phyloP scores from a whole-genome alignment of 2,888 invertebrate genomes.

The Drosophila neonasuta region DNA sequence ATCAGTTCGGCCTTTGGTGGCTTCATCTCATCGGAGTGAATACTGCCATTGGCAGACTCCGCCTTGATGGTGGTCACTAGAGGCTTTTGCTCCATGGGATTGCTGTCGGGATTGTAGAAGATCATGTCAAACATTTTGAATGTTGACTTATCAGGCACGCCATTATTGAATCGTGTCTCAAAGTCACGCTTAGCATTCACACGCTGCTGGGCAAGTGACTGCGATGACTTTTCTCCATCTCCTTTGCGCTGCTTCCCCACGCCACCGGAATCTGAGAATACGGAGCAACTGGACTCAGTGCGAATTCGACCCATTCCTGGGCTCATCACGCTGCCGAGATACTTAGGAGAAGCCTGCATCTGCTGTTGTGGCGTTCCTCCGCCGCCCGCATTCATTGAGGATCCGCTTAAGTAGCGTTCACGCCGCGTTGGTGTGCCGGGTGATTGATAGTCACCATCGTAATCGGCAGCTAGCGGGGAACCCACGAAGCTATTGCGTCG shows the following conservation, averaged over 20 bases:
- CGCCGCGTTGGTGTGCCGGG: constrained; percentile 66
- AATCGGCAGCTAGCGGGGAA: constrained; percentile 64
- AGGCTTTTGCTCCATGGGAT: constrained; percentile 86
- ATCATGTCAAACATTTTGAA: constrained; percentile 96
- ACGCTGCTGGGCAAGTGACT: constrained; percentile 83
- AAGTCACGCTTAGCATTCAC: constrained; percentile 76
- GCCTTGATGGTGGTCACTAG: constrained; percentile 56
- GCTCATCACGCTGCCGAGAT: constrained; percentile 65
- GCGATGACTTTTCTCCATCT: constrained; percentile 83
- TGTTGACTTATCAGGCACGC: constrained; percentile 85
- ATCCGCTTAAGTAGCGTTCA: constrained; percentile 76
- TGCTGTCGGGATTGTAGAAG: constrained; percentile 92
- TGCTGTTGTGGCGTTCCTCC: constrained; percentile 45
- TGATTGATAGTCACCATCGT: constrained; percentile 59
- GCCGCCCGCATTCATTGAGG: constrained; percentile 43
- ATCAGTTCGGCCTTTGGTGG: constrained; percentile 44
- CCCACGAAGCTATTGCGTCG: constrained; percentile 86
- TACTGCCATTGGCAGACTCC: constrained; percentile 74
- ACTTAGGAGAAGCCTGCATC: constrained; percentile 63
- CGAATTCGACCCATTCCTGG: constrained; percentile 78
- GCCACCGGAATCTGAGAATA: constrained; percentile 75
- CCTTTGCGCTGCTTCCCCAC: constrained; percentile 76
- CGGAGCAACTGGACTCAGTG: constrained; percentile 81
- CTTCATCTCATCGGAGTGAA: constrained; percentile 46
- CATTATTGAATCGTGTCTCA: constrained; percentile 76